Percentiles rank a stretch among this genome's conserved stretches.
Evolutionary conservation across 2,888 invertebrate species (phyloP).

Genomic region (Apamea crenata): DNA sequence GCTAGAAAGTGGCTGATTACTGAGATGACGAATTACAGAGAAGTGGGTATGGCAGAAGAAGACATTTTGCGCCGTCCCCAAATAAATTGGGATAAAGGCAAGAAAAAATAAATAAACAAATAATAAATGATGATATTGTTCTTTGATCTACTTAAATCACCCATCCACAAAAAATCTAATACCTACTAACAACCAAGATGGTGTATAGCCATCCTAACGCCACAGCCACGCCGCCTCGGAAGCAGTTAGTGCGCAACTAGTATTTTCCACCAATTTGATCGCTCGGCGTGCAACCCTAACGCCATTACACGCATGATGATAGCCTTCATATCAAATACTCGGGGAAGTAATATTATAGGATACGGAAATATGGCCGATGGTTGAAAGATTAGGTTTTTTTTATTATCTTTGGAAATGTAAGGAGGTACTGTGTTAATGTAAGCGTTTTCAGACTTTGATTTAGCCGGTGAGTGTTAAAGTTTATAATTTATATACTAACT

Average conservation of each 20-base stretch:
- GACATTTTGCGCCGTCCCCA: too few species aligned
- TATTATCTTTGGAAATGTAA: neutral
- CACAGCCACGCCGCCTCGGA: slow-evolving; percentile 46
- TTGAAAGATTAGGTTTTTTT: slow-evolving; percentile 18
- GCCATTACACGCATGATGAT: slow-evolving; percentile 60
- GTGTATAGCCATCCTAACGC: neutral
- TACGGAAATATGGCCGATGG: slow-evolving; percentile 36
- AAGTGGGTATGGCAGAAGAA: neutral
- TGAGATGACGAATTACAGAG: neutral
- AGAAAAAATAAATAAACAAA: too few species aligned
- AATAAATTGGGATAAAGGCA: too few species aligned
- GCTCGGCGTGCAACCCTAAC: slow-evolving; percentile 54
- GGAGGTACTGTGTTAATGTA: neutral
- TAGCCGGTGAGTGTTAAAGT: too few species aligned
- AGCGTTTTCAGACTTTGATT: neutral
- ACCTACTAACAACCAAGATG: neutral
- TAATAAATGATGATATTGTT: too few species aligned
- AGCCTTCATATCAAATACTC: slow-evolving; percentile 57
- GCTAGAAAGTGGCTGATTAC: neutral
- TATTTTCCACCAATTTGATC: slow-evolving; percentile 72
- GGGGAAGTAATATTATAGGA: slow-evolving; percentile 30
- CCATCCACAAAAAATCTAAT: neutral
- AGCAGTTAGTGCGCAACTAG: slow-evolving; percentile 62
- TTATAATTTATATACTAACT: too few species aligned
- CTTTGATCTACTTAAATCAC: too few species aligned